Base-by-base conservation (phyloP, 1,140 invertebrate species). In the Camponotus pennsylvanicus region DNA sequence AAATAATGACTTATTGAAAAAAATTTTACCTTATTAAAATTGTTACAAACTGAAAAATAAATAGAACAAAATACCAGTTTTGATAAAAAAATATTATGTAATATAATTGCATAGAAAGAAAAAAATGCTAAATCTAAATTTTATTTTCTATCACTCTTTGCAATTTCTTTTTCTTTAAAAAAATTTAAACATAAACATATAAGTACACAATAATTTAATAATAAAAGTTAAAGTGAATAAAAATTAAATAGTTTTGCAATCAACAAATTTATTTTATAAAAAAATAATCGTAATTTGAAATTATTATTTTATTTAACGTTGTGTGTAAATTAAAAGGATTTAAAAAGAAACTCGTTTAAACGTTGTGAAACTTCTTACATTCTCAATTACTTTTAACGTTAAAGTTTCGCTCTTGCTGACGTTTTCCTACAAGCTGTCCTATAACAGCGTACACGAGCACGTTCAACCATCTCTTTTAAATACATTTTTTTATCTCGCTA, bases 391-490 rank as follows among this genome's bases (percentile, higher is more conserved):
- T 75, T 73, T 61, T 83, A 83, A 75, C 7, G 73, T 82, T 73
- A 49, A 7, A 15, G 27, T 82, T 71, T 82, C n/a, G 1, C 18
- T 73, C 15, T 42, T 13, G 55, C 55, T 73, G 9, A 2, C 55
- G 27, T 63, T 75, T 75, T 73, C 13, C 55, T 61, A 75, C 18
- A 45, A 27, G 18, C 52, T 42, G 27, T 69, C 21, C 63, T 79
- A 80, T 55, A 80, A 80, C 34, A 70, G 34, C 18, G 32, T 69
- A 69, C 21, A 86, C 49, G 45, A 76, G 42, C 45, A 76, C 76
- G 70, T 89, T 89, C 63, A 86, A 89, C 85, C 71, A 89, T 89
- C 69, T 89, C 59, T 45, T 69, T 15, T 37, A 8, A 77, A 27
- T 55, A 52, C 1, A 18, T 52, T 55, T 75, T 76, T 88, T 71